phyloP scores from a whole-genome alignment of 2,797 vertebrate species.

The Philypnodon macrostomus region DNA sequence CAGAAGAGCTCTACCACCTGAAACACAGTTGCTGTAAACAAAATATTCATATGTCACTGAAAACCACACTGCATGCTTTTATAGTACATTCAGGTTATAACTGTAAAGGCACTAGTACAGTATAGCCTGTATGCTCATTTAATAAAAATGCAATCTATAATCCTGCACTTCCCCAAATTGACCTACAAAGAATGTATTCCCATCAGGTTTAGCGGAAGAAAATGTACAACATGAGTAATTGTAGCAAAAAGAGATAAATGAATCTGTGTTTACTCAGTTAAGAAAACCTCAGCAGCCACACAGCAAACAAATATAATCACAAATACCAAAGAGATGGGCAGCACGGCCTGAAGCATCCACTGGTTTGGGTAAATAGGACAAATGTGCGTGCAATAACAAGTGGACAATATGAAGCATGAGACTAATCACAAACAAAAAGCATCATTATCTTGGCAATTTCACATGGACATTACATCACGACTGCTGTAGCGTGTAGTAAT shows the following conservation, averaged over 20 bases:
- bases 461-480: conserved; percentile 7
- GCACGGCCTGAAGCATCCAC: conserved; percentile 12
- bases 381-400: conserved; percentile 9
- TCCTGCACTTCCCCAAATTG: conserved; percentile 39
- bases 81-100: too few species aligned
- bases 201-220: conserved; percentile 36
- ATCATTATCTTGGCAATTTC: conserved; percentile 16
- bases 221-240: conserved; percentile 49
- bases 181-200: conserved; percentile 50
- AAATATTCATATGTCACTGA: too few species aligned
- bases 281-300: conserved; percentile 25
- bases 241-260: conserved; percentile 38
- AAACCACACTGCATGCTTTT: too few species aligned
- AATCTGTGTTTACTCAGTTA: conserved; percentile 40
- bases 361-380: conserved; percentile 16
- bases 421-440: conserved; percentile 20
- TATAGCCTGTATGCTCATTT: conserved; percentile 41
- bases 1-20: too few species aligned
- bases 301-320: conserved; percentile 39
- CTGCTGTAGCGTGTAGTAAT: conserved; percentile 1
- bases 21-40: too few species aligned
- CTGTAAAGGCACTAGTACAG: conserved; percentile 39
- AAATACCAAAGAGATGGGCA: conserved; percentile 19
- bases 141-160: conserved; percentile 61
- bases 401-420: conserved; percentile 26